Evolutionary conservation across 1,140 invertebrate genomes (phyloP), one percentile per base, ranked within the genome.

Genomic region (Drosophila aff.): DNA sequence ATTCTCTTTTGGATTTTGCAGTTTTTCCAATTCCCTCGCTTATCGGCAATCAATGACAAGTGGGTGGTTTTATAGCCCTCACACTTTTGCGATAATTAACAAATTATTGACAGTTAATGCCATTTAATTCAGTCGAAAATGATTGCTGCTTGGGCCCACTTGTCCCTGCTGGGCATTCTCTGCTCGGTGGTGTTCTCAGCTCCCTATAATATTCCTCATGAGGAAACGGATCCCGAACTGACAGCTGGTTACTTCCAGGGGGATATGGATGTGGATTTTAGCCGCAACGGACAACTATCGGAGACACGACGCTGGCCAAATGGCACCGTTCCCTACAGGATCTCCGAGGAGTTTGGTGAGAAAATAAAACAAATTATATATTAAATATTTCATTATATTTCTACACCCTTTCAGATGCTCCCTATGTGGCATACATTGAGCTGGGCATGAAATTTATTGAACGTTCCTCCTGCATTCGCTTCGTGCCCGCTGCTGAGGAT

Each of bases 241-340:
- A 77, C 80, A 11, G 84, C 76, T n/a, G 83, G 80, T 3, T 89
- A 80, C 38, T 89, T 89, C 38, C 50, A 87, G 26, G 80, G 84
- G 15, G 84, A 87, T 9, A 87, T 87, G 83, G 65, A 81, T 10
- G 33, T 87, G 23, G 80, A 87, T 2, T 60, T 58, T 0, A 4
- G 13, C 0, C 61, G 80, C 0, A 87, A 87, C 28, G 80, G 83
- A 7, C 8, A 53, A 23, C 3, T 82, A 2, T 15, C 59, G 6
- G 31, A 47, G 9, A 61, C 76, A 0, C n/a, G 16, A 3, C 83
- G 46, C 10, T 86, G 83, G 83, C 80, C 83, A 18, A 86, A 89
- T 47, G 84, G 92, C 31, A 94, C 93, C 43, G 93, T 94, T 26
- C 94, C 84, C 23, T 92, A 92, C 41, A 83, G 71, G 58, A 92